A percentile compares a stretch with the other conserved stretches of the same genome.
Evolutionary conservation across 2,888 invertebrate species (phyloP).

Genomic region (Molorchus minor): DNA sequence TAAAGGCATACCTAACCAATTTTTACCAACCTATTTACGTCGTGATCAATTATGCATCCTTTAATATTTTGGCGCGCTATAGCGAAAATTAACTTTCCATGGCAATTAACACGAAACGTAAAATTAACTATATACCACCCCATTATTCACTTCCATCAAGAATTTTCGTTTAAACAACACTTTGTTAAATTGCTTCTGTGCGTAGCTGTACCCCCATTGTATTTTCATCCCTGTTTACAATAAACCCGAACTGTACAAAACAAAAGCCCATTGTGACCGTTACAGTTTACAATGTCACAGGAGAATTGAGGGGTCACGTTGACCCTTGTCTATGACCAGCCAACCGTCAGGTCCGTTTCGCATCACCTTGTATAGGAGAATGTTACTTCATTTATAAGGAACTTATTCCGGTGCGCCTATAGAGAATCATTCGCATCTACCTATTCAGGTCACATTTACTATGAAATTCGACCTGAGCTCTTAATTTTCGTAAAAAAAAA

Average conservation of each 20-base stretch:
- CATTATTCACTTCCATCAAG: conserved; percentile 19
- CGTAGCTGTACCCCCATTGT: conserved; percentile 51
- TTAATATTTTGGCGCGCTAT: not conserved
- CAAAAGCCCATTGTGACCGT: conserved; percentile 59
- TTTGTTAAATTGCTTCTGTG: conserved; percentile 49
- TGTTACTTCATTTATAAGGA: too few relatives aligned
- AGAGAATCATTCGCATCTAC: too few relatives aligned
- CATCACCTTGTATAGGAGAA: conserved; percentile 36
- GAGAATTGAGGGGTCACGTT: conserved; percentile 52
- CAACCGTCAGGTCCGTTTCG: conserved; percentile 43
- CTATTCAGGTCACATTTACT: too few relatives aligned
- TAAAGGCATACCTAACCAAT: too few relatives aligned
- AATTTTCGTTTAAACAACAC: conserved; percentile 35
- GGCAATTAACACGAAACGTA: conserved; percentile 6
- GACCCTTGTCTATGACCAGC: conserved; percentile 53
- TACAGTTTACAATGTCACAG: conserved; percentile 58
- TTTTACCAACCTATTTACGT: too few relatives aligned
- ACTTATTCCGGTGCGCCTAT: too few relatives aligned
- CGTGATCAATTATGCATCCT: not conserved
- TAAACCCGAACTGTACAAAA: conserved; percentile 58
- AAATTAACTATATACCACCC: conserved; percentile 11
- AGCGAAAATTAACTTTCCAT: not conserved
- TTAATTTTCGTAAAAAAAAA: too few relatives aligned
- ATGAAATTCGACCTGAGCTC: too few relatives aligned
- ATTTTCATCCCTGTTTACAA: conserved; percentile 54